Conservation (phyloP, 2,113 vertebrate genomes). For the Hydrolagus affinis region DNA sequence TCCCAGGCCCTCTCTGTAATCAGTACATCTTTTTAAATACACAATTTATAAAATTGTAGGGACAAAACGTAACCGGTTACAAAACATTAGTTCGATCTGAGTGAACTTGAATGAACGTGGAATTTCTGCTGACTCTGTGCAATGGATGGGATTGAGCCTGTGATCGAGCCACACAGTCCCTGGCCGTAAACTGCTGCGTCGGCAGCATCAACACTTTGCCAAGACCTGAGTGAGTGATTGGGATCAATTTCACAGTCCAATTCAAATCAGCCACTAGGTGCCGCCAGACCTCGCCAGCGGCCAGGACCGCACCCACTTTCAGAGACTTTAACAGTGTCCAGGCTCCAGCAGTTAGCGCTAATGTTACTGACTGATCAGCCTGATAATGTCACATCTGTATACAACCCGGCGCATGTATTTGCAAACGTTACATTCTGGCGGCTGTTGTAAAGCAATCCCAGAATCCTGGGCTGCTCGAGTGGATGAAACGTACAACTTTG, state of each 20-base stretch:
- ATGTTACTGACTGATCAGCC: too few species aligned
- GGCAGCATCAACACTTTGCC: background rate
- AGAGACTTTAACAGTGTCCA: background rate
- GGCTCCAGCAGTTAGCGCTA: background rate
- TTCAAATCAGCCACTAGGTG: background rate
- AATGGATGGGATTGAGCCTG: background rate
- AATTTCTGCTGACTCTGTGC: slow-evolving; percentile 19
- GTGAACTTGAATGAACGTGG: slow-evolving; percentile 25
- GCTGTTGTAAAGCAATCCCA: too few species aligned
- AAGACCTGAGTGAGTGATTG: background rate
- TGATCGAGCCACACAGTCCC: background rate
- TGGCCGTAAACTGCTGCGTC: slow-evolving; percentile 4
- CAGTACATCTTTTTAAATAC: background rate
- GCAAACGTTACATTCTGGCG: too few species aligned
- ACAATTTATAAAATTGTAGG: background rate
- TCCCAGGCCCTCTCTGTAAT: background rate
- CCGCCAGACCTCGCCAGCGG: background rate
- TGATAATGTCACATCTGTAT: too few species aligned
- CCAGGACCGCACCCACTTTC: slow-evolving; percentile 6
- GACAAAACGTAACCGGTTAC: background rate
- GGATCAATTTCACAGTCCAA: background rate
- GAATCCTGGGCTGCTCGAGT: too few species aligned
- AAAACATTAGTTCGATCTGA: slow-evolving; percentile 16
- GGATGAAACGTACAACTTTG: too few species aligned
- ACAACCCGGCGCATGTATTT: too few species aligned